These are phyloP conservation scores for Crepidodera aurea DNA, from an alignment of 2,888 invertebrate genomes.

Conservation along the genomic window DNA sequence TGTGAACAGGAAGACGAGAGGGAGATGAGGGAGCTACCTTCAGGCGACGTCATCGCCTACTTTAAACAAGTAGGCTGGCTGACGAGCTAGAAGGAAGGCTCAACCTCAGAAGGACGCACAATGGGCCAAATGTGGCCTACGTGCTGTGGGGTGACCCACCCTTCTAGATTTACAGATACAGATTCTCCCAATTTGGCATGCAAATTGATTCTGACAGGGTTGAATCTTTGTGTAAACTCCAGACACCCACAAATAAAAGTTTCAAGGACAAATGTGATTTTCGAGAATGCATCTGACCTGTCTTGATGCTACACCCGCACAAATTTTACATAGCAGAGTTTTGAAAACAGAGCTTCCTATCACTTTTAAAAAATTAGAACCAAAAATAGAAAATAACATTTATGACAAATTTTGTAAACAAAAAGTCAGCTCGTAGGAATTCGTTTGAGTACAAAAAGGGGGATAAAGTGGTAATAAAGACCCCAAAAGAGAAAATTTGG, in stretches of 20 bases:
- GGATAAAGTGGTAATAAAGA: conserved; percentile 8
- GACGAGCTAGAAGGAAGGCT: no score
- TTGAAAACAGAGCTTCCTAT: conserved; percentile 15
- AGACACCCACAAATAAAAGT: conserved; percentile 29
- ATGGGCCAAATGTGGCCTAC: no score
- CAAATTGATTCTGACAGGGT: conserved; percentile 9
- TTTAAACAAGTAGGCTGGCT: no score
- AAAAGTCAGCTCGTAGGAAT: neutral
- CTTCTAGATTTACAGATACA: no score
- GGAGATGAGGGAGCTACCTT: no score
- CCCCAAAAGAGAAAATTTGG: conserved; percentile 5
- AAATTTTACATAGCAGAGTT: conserved; percentile 20
- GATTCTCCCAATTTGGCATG: neutral
- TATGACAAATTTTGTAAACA: conserved; percentile 10
- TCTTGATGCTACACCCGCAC: neutral
- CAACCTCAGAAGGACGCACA: no score
- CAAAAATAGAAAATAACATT: conserved; percentile 18
- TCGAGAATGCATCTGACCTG: conserved; percentile 2
- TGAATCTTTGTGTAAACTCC: conserved; percentile 28
- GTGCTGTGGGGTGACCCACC: no score
- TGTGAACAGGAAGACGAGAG: no score
- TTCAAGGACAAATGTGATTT: conserved; percentile 14
- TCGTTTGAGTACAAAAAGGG: conserved; percentile 4
- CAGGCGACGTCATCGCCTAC: no score
- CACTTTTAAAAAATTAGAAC: conserved; percentile 10